Evolutionary conservation across 2,888 invertebrate genomes (phyloP).

Genomic region (Andrena chrysosceles): DNA sequence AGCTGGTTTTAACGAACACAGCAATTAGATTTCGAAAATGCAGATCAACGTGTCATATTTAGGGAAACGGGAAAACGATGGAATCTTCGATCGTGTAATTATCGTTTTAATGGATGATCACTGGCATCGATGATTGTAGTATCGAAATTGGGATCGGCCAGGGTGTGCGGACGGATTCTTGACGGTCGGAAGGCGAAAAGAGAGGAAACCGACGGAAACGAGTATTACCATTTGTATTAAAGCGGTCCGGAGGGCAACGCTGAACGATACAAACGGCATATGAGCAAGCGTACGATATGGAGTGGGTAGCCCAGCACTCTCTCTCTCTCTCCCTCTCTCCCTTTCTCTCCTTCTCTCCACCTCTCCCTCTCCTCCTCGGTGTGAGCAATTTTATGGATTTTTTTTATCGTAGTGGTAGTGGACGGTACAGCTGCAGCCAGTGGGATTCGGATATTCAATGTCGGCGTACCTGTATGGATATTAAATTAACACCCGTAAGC

Average conservation of each 20-base stretch:
- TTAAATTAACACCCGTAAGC: conserved; percentile 85
- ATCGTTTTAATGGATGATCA: not conserved
- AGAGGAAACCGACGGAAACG: conserved; percentile 46
- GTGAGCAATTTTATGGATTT: conserved; percentile 83
- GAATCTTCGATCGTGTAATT: not conserved
- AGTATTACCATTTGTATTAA: conserved; percentile 70
- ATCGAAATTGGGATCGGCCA: conserved; percentile 16
- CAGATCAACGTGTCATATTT: too few species aligned
- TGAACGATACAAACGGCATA: conserved; percentile 75
- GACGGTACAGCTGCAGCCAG: conserved; percentile 77
- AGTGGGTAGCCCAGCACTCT: conserved; percentile 56
- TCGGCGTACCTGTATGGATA: conserved; percentile 85
- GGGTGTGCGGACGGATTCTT: conserved; percentile 16
- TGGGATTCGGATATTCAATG: conserved; percentile 85
- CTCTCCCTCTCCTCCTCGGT: conserved; percentile 27
- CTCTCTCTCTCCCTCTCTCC: conserved; percentile 17
- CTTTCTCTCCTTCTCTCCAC: not conserved
- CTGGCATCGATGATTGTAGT: not conserved
- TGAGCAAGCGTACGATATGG: conserved; percentile 63
- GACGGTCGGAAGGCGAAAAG: conserved; percentile 24
- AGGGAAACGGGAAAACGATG: too few species aligned
- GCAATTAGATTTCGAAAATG: too few species aligned
- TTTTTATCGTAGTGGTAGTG: conserved; percentile 80
- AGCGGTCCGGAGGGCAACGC: conserved; percentile 61
- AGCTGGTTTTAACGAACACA: too few species aligned